phyloP scores from a whole-genome alignment of 2,113 vertebrate species.

The Prunella fulvescens region DNA sequence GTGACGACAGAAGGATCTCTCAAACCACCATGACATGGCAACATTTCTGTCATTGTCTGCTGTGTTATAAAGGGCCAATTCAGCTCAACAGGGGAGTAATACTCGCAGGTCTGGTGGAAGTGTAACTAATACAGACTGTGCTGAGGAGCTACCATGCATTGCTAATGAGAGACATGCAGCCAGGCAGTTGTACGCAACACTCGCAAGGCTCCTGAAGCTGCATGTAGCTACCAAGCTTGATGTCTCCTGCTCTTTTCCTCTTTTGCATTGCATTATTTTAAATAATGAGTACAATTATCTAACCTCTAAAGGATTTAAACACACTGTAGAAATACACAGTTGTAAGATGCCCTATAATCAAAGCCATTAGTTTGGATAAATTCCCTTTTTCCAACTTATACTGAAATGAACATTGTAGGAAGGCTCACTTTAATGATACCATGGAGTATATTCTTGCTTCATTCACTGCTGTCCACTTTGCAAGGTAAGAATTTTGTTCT shows the following conservation, averaged over 20 bases:
- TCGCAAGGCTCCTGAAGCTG: slow-evolving; percentile 44
- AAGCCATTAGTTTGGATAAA: slow-evolving; percentile 55
- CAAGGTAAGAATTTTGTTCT: slow-evolving; percentile 81
- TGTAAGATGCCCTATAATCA: slow-evolving; percentile 83
- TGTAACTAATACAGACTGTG: slow-evolving; percentile 75
- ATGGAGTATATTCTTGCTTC: slow-evolving; percentile 81
- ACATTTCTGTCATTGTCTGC: slow-evolving; percentile 54
- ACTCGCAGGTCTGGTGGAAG: slow-evolving; percentile 41
- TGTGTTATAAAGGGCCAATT: slow-evolving; percentile 57
- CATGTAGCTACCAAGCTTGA: slow-evolving; percentile 14
- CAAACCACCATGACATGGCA: slow-evolving; percentile 15
- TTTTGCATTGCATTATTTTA: not conserved
- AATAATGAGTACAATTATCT: not conserved
- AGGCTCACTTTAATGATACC: slow-evolving; percentile 88
- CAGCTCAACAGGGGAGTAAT: slow-evolving; percentile 7
- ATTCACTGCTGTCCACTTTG: slow-evolving; percentile 78
- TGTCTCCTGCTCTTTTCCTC: not conserved
- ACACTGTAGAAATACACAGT: not conserved
- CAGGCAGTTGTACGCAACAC: slow-evolving; percentile 16
- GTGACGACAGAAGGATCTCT: not conserved
- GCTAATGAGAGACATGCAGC: slow-evolving; percentile 71
- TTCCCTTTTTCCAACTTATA: slow-evolving; percentile 72
- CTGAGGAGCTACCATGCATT: slow-evolving; percentile 71
- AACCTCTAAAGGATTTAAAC: slow-evolving; percentile 12
- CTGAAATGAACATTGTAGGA: slow-evolving; percentile 93